Evolutionary conservation across 2,113 vertebrate genomes (phyloP).

Genomic region (Eudorcas thomsonii): DNA sequence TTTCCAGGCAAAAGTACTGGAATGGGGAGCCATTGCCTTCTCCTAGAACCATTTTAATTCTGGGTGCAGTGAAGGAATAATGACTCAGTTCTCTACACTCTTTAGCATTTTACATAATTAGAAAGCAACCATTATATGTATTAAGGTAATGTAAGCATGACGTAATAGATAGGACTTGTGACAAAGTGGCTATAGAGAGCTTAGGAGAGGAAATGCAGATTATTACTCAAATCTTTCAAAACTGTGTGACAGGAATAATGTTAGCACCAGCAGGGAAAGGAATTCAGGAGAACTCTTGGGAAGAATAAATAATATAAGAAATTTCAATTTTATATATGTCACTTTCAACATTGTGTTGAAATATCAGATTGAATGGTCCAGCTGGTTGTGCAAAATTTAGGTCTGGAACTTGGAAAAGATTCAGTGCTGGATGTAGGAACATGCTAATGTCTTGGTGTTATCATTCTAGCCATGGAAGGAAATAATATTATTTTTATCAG

Average conservation of each 20-base stretch:
- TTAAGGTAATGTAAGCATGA: slow-evolving; percentile 11
- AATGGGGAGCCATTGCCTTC: too few relatives aligned
- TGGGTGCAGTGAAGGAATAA: neutral
- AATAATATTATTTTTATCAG: neutral
- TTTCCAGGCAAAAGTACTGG: too few relatives aligned
- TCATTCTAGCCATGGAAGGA: neutral
- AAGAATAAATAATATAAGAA: neutral
- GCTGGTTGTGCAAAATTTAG: neutral
- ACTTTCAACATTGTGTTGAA: neutral
- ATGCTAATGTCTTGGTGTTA: neutral
- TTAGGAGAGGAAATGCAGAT: neutral
- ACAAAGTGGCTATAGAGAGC: neutral
- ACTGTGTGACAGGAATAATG: neutral
- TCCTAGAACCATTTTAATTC: neutral
- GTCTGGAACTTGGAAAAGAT: neutral
- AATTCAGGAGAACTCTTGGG: neutral
- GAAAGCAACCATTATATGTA: neutral
- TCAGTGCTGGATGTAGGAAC: neutral
- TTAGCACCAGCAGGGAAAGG: neutral
- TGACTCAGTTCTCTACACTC: neutral
- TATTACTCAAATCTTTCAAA: neutral
- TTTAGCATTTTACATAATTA: neutral
- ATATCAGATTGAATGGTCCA: neutral
- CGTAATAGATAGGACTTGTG: neutral
- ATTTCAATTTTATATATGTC: slow-evolving; percentile 3